These are phyloP conservation scores for Eupelmus urozonus DNA, from an alignment of 2,888 invertebrate species.

Conservation along the genomic window DNA sequence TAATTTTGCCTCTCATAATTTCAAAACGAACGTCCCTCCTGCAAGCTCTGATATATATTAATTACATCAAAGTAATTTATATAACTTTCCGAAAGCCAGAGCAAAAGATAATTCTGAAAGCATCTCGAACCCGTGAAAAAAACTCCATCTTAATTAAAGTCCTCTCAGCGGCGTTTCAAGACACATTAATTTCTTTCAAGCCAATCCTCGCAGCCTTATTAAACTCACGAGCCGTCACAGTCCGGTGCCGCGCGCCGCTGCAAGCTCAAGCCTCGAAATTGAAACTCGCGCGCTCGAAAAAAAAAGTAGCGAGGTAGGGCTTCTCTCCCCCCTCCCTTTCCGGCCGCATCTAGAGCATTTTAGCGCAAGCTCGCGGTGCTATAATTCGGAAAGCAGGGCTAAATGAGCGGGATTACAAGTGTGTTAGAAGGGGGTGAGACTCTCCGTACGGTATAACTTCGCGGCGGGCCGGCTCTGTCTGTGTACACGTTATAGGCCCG, in stretches of 20 bases:
- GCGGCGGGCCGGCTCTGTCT: not conserved
- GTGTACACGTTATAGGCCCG: not conserved
- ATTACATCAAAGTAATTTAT: too few species aligned
- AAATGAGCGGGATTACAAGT: slow-evolving; percentile 63
- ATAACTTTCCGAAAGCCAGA: too few species aligned
- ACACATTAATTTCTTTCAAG: not conserved
- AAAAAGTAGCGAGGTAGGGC: not conserved
- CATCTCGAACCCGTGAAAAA: too few species aligned
- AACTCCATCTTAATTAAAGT: not conserved
- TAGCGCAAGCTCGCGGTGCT: too few species aligned
- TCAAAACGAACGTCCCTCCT: too few species aligned
- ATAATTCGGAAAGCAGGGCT: not conserved
- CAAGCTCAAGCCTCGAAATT: too few species aligned
- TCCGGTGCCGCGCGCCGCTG: not conserved
- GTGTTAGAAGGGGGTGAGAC: slow-evolving; percentile 55
- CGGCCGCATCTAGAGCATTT: too few species aligned
- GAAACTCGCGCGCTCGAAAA: not conserved
- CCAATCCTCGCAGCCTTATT: not conserved
- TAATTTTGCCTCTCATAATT: too few species aligned
- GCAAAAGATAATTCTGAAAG: too few species aligned
- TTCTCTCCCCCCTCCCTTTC: too few species aligned
- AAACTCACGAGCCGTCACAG: not conserved
- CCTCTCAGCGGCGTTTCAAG: not conserved
- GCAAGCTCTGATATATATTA: too few species aligned
- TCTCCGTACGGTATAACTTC: not conserved